Conservation (phyloP, 2,888 invertebrate genomes). For the Selenia dentaria region DNA sequence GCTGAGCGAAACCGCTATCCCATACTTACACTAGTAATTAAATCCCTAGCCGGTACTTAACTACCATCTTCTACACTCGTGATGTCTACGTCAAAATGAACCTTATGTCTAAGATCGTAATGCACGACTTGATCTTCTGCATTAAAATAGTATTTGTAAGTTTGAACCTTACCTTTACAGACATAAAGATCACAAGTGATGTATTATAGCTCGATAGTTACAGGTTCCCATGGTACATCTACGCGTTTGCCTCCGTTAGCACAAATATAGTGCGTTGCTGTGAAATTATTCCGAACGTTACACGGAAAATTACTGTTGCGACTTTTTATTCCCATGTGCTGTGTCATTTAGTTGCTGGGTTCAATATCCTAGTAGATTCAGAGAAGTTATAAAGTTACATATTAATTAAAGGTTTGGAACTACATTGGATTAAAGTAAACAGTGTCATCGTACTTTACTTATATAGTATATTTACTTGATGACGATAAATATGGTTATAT, state of each 20-base stretch:
- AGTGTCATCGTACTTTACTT: no score
- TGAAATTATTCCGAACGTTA: conserved; percentile 64
- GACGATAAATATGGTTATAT: no score
- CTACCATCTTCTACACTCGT: conserved; percentile 16
- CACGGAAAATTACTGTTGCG: conserved; percentile 67
- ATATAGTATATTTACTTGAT: no score
- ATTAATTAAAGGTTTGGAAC: conserved; percentile 8
- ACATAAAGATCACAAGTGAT: conserved; percentile 11
- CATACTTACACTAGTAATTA: conserved; percentile 54
- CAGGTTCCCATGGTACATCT: conserved; percentile 49
- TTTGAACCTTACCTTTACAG: conserved; percentile 12
- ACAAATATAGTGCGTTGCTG: conserved; percentile 67
- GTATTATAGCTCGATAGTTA: conserved; percentile 12
- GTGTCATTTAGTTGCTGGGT: conserved; percentile 27
- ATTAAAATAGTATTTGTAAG: conserved; percentile 2
- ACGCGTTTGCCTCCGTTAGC: conserved; percentile 70
- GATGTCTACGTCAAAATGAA: conserved; percentile 13
- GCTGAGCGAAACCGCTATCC: conserved; percentile 38
- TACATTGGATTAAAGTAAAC: no score
- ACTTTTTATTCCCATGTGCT: conserved; percentile 63
- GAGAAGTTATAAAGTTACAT: conserved; percentile 6
- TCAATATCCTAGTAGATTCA: conserved; percentile 18
- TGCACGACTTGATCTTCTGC: conserved; percentile 2
- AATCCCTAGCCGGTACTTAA: conserved; percentile 49
- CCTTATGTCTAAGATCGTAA: conserved; percentile 17